Evolutionary conservation across 2,797 vertebrate species (phyloP).

Genomic region (Austrolebias charrua): DNA sequence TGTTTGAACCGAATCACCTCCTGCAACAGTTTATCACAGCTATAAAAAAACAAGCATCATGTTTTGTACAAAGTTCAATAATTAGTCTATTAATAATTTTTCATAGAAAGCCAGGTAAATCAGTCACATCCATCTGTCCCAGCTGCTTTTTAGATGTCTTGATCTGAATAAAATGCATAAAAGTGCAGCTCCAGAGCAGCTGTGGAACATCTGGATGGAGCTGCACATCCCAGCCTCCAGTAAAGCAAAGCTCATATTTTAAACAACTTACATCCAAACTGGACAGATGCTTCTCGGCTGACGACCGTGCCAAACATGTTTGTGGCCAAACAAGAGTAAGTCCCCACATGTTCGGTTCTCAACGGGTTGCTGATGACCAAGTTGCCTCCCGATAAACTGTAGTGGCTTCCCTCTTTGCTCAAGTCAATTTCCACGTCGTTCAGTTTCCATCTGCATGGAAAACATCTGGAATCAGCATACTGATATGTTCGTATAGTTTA

Average conservation of each 20-base stretch:
- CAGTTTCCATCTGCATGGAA: conserved; percentile 85
- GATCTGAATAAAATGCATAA: conserved; percentile 37
- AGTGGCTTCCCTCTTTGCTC: conserved; percentile 76
- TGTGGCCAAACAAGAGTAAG: conserved; percentile 87
- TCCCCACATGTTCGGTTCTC: conserved; percentile 86
- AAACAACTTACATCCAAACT: conserved; percentile 91
- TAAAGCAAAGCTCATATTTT: neutral
- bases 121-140: neutral
- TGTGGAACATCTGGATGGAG: conserved; percentile 19
- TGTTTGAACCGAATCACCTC: conserved; percentile 9
- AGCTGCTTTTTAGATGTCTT: neutral
- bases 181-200: conserved; percentile 21
- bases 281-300: conserved; percentile 88
- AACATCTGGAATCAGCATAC: conserved; percentile 40
- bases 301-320: conserved; percentile 88
- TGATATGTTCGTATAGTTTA: conserved; percentile 1
- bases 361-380: conserved; percentile 89
- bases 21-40: neutral
- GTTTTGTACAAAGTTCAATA: too few relatives aligned
- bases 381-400: conserved; percentile 88
- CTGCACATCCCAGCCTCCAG: conserved; percentile 8
- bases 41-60: too few relatives aligned
- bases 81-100: too few relatives aligned
- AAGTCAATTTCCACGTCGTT: conserved; percentile 84
- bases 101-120: too few relatives aligned